phyloP scores from a whole-genome alignment of 2,888 invertebrate genomes.

The Idaea aversata region DNA sequence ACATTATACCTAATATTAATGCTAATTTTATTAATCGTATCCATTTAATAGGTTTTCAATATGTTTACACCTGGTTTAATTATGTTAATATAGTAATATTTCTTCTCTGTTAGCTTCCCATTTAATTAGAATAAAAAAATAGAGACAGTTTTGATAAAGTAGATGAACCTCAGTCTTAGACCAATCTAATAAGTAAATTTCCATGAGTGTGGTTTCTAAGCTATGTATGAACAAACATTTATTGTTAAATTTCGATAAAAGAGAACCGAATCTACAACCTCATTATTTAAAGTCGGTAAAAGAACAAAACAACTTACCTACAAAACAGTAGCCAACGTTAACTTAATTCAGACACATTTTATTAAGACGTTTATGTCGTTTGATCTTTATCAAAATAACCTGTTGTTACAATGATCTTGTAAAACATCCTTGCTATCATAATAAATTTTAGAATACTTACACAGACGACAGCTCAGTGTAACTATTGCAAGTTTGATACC shows the following conservation, averaged over 20 bases:
- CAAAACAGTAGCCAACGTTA: background rate
- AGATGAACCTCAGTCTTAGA: no score
- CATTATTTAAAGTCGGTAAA: background rate
- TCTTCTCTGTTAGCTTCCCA: background rate
- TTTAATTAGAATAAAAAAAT: background rate
- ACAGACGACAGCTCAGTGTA: background rate
- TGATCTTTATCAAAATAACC: background rate
- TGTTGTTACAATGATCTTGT: background rate
- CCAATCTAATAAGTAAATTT: no score
- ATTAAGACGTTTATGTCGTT: background rate
- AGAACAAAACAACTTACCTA: background rate
- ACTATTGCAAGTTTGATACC: background rate
- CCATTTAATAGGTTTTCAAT: background rate
- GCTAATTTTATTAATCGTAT: conserved; percentile 1
- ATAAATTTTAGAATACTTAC: background rate
- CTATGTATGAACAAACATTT: no score
- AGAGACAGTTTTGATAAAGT: background rate
- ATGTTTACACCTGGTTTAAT: background rate
- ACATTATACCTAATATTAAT: background rate
- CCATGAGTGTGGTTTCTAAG: no score
- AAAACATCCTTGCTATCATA: background rate
- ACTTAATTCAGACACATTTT: background rate
- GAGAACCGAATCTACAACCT: background rate
- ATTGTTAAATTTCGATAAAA: background rate
- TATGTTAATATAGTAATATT: background rate